These are phyloP conservation scores for Bovichtus variegatus DNA, from an alignment of 2,797 vertebrate genomes.

Conservation along the genomic window DNA sequence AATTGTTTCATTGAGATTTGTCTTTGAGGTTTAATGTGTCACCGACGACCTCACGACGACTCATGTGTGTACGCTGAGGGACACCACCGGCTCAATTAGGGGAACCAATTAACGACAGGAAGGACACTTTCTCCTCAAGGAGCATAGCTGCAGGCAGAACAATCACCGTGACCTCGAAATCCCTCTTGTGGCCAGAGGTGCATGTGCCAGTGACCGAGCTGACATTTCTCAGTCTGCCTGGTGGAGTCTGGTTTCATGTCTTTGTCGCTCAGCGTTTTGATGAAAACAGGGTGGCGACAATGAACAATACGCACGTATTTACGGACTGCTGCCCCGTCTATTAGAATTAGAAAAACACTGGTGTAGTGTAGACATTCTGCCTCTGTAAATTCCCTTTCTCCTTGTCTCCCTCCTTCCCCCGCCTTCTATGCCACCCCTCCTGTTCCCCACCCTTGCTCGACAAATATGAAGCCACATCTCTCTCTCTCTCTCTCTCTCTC, in stretches of 20 bases:
- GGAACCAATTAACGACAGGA: slow-evolving; percentile 76
- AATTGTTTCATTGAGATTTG: slow-evolving; percentile 38
- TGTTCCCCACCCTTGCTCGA: slow-evolving; percentile 44
- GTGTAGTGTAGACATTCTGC: slow-evolving; percentile 49
- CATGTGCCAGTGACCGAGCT: slow-evolving; percentile 66
- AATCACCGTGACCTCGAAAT: slow-evolving; percentile 79
- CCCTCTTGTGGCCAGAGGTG: slow-evolving; percentile 74
- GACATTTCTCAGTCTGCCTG: slow-evolving; percentile 72
- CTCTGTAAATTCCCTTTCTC: slow-evolving; percentile 49
- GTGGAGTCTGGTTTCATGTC: slow-evolving; percentile 48
- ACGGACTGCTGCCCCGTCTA: slow-evolving; percentile 69
- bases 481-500: slow-evolving; percentile 35
- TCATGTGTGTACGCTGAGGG: slow-evolving; percentile 47
- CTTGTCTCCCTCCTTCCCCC: slow-evolving; percentile 39
- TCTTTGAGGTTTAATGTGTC: slow-evolving; percentile 60
- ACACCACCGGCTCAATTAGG: slow-evolving; percentile 64
- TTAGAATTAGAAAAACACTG: slow-evolving; percentile 67
- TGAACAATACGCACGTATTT: slow-evolving; percentile 53
- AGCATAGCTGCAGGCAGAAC: slow-evolving; percentile 67
- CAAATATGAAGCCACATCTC: slow-evolving; percentile 60
- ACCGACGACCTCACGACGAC: slow-evolving; percentile 55
- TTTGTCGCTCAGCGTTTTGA: slow-evolving; percentile 31
- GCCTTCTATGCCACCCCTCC: slow-evolving; percentile 51
- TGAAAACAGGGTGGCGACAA: slow-evolving; percentile 38
- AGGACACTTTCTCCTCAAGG: slow-evolving; percentile 73